These are phyloP conservation scores for Nettapus auritus DNA, from an alignment of 2,113 vertebrate genomes.

Conservation along the genomic window DNA sequence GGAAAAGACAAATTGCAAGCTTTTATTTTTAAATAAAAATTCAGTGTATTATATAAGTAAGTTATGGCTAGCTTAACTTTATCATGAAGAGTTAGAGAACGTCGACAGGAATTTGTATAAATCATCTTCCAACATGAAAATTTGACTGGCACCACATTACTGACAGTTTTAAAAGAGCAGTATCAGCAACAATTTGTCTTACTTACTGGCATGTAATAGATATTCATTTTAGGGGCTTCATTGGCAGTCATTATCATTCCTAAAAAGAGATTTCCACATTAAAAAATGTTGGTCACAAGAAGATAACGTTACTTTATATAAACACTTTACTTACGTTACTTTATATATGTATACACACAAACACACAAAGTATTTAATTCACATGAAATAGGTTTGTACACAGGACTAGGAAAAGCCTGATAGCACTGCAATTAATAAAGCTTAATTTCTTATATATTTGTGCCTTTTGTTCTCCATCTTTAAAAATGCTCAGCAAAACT, in stretches of 20 bases:
- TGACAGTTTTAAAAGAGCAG: neutral
- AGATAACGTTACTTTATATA: neutral
- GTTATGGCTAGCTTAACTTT: neutral
- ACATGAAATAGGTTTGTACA: neutral
- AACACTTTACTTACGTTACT: neutral
- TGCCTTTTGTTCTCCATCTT: neutral
- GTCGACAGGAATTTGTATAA: neutral
- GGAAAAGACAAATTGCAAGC: neutral
- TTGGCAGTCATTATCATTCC: constrained; percentile 97
- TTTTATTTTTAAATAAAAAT: neutral
- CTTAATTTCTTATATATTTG: neutral
- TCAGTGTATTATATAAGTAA: neutral
- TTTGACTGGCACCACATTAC: neutral
- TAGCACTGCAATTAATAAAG: neutral
- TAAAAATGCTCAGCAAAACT: neutral
- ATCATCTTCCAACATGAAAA: neutral
- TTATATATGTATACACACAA: neutral
- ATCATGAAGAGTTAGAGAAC: neutral
- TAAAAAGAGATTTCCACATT: constrained; percentile 69
- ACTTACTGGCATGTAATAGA: constrained; percentile 97
- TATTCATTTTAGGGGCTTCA: constrained; percentile 98
- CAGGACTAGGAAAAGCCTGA: neutral
- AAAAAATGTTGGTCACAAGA: neutral
- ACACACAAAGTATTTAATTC: neutral
- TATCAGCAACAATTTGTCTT: neutral